A percentile compares a stretch with the other conserved stretches of the same genome.
Evolutionary conservation across 2,888 invertebrate genomes (phyloP).

Genomic region (Pseudococcus jackbeardsleyi): DNA sequence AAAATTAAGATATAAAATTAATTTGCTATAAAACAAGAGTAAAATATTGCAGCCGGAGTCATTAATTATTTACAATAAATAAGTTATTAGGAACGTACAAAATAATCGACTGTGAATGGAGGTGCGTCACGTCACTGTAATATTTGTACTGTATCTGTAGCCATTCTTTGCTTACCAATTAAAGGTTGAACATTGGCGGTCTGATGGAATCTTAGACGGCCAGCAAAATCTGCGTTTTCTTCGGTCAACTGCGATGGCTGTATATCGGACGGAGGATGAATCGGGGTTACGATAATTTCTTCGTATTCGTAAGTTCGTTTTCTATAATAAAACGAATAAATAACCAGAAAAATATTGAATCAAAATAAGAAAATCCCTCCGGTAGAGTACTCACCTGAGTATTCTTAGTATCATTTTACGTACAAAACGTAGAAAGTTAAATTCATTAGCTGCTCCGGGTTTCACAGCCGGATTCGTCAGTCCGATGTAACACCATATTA

Average conservation of each 20-base stretch:
- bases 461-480: conserved; percentile 95
- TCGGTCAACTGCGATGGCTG: conserved; percentile 91
- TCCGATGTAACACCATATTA: conserved; percentile 95
- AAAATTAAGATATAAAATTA: neutral
- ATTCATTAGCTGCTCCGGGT: conserved; percentile 89
- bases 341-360: neutral
- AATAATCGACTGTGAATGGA: neutral
- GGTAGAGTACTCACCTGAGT: conserved; percentile 75
- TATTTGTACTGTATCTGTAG: conserved; percentile 53
- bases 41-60: neutral
- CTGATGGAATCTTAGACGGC: conserved; percentile 92
- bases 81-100: neutral
- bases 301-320: conserved; percentile 86
- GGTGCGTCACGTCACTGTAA: neutral
- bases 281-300: conserved; percentile 87
- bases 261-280: conserved; percentile 83
- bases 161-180: conserved; percentile 29
- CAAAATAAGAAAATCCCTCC: neutral
- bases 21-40: neutral
- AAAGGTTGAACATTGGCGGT: conserved; percentile 74
- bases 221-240: conserved; percentile 95
- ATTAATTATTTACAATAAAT: neutral
- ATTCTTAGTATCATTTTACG: conserved; percentile 80
- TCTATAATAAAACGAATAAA: conserved; percentile 70
- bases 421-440: conserved; percentile 84